A percentile compares a stretch with the other conserved stretches of the same genome.
These are phyloP conservation scores for Osmerus mordax DNA, from an alignment of 2,113 vertebrate species.

Conservation along the genomic window DNA sequence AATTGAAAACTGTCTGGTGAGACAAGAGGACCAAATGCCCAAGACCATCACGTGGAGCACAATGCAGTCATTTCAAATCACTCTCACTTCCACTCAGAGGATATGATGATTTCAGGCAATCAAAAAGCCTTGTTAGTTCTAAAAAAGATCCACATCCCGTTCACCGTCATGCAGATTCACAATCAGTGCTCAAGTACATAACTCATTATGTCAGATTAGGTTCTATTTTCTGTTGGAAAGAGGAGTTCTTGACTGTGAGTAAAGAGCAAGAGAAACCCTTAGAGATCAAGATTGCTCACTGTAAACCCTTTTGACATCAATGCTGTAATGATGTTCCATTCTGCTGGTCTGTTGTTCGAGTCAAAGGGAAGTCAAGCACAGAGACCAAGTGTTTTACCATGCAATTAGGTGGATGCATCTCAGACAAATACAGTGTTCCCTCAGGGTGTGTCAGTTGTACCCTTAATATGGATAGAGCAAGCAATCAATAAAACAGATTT, in stretches of 20 bases:
- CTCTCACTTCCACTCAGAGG: constrained; percentile 17
- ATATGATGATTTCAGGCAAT: constrained; percentile 24
- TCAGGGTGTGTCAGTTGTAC: constrained; percentile 41
- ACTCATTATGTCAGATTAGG: constrained; percentile 3
- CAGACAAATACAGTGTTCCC: constrained; percentile 33
- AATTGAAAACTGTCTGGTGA: constrained; percentile 46
- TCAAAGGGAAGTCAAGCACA: not conserved
- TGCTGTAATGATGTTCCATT: not conserved
- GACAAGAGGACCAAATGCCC: constrained; percentile 46
- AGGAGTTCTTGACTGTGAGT: constrained; percentile 11
- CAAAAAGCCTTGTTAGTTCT: constrained; percentile 19
- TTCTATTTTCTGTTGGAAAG: not conserved
- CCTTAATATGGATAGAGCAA: constrained; percentile 53
- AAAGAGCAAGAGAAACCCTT: constrained; percentile 3
- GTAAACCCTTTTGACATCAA: not conserved
- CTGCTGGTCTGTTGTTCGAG: constrained; percentile 1
- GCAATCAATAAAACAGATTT: constrained; percentile 43
- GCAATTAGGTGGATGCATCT: not conserved
- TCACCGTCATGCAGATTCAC: constrained; percentile 5
- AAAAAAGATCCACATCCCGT: constrained; percentile 13
- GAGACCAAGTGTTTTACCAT: not conserved
- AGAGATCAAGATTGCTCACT: constrained; percentile 32
- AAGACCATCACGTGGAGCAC: constrained; percentile 46
- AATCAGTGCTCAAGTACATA: not conserved
- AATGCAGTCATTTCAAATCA: constrained; percentile 44